These are phyloP conservation scores for Syncerus caffer DNA, from an alignment of 2,797 vertebrate genomes.

Conservation along the genomic window DNA sequence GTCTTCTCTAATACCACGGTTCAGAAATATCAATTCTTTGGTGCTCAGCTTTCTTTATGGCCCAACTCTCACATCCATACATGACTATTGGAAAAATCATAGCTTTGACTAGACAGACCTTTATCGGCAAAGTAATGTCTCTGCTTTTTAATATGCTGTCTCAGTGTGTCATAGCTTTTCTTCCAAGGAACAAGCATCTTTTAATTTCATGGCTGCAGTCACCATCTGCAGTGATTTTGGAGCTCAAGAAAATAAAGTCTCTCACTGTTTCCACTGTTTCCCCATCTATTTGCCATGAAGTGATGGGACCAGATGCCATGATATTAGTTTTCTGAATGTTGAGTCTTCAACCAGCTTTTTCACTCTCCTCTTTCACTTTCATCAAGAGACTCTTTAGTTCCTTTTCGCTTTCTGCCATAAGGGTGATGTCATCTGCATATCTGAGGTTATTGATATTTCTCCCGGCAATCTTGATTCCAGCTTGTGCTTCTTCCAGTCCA, in stretches of 20 bases:
- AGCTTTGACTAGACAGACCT: background rate
- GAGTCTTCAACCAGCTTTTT: background rate
- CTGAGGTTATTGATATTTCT: background rate
- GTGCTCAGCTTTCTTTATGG: background rate
- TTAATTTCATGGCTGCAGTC: background rate
- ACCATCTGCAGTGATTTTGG: background rate
- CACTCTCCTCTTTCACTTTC: background rate
- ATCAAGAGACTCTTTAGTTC: background rate
- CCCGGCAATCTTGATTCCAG: background rate
- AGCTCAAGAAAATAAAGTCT: background rate
- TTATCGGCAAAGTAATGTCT: background rate
- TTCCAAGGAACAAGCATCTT: background rate
- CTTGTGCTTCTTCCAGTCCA: background rate
- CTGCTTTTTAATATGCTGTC: background rate
- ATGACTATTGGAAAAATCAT: background rate
- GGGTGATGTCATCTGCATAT: background rate
- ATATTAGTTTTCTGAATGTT: background rate
- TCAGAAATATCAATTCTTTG: background rate
- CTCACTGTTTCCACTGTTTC: background rate
- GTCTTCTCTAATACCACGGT: background rate
- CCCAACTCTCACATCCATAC: background rate
- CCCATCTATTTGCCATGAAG: background rate
- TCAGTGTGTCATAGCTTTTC: background rate
- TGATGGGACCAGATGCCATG: background rate
- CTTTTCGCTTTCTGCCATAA: background rate